phyloP scores from a whole-genome alignment of 2,797 vertebrate genomes.

The Siniperca undulata region DNA sequence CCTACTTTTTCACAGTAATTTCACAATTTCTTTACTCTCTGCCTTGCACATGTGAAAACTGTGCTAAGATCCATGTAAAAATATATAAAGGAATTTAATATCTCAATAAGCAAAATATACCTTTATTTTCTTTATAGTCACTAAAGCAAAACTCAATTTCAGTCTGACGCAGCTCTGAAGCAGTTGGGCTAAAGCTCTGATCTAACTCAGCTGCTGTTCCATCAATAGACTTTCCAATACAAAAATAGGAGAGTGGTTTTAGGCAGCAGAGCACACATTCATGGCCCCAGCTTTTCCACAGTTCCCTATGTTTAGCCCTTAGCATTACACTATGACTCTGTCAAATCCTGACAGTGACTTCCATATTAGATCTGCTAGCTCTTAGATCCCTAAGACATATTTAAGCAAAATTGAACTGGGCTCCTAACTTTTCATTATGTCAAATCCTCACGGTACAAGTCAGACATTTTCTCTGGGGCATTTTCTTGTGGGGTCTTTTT shows the following conservation, averaged over 20 bases:
- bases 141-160: conserved; percentile 11
- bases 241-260: conserved; percentile 41
- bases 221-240: conserved; percentile 54
- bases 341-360: conserved; percentile 75
- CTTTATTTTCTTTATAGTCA: conserved; percentile 30
- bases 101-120: conserved; percentile 6
- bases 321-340: conserved; percentile 62
- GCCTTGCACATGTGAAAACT: conserved; percentile 31
- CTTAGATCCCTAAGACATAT: conserved; percentile 73
- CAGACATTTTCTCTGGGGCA: conserved; percentile 63
- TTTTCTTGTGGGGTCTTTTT: conserved; percentile 62
- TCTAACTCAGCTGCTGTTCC: conserved; percentile 33
- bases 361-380: conserved; percentile 74
- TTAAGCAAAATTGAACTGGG: conserved; percentile 75
- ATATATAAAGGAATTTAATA: conserved; percentile 35
- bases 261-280: conserved; percentile 53
- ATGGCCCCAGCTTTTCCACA: conserved; percentile 47
- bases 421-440: conserved; percentile 78
- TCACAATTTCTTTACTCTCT: conserved; percentile 40
- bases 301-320: conserved; percentile 66
- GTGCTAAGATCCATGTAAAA: conserved; percentile 36
- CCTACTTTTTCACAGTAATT: conserved; percentile 36
- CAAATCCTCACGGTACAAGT: conserved; percentile 63
- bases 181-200: conserved; percentile 23
- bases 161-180: background rate